Conservation (phyloP, 2,113 vertebrate genomes). For the Apus apus region DNA sequence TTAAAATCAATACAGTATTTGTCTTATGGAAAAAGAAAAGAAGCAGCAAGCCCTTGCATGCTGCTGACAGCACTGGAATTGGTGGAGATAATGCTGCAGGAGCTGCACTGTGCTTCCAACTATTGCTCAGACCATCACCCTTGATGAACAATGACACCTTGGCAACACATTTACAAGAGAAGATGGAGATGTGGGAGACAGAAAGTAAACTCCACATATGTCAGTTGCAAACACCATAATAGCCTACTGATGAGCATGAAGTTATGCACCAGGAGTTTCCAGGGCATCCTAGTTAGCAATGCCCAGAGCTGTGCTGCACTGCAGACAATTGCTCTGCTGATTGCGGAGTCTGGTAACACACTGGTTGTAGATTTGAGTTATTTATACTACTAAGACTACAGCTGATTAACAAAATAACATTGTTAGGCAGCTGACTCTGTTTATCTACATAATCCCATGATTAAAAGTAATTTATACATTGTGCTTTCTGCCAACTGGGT, state of each 20-base stretch:
- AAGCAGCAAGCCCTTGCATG: not conserved
- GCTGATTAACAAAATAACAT: conserved; percentile 18
- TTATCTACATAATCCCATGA: conserved; percentile 38
- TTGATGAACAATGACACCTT: not conserved
- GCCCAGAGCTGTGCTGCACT: not conserved
- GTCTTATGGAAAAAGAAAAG: not conserved
- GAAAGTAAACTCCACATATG: rapidly evolving
- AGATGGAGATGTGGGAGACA: not conserved
- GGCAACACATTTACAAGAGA: not conserved
- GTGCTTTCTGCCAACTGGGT: not conserved
- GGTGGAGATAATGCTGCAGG: not conserved
- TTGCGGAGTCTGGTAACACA: not conserved
- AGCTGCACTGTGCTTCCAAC: not conserved
- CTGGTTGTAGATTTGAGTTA: not conserved
- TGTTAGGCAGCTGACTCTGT: not conserved
- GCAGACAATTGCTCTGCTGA: not conserved
- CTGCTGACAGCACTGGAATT: not conserved
- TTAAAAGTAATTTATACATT: conserved; percentile 20
- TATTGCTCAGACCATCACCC: not conserved
- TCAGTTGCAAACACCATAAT: not conserved
- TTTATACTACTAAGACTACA: conserved; percentile 34
- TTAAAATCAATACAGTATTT: not conserved
- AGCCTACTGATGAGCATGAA: not conserved
- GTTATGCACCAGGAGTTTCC: not conserved
- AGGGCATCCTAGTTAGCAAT: not conserved